A percentile compares a stretch with the other conserved stretches of the same genome.
Conservation (phyloP, 2,797 vertebrate genomes). For the Lophius americanus region DNA sequence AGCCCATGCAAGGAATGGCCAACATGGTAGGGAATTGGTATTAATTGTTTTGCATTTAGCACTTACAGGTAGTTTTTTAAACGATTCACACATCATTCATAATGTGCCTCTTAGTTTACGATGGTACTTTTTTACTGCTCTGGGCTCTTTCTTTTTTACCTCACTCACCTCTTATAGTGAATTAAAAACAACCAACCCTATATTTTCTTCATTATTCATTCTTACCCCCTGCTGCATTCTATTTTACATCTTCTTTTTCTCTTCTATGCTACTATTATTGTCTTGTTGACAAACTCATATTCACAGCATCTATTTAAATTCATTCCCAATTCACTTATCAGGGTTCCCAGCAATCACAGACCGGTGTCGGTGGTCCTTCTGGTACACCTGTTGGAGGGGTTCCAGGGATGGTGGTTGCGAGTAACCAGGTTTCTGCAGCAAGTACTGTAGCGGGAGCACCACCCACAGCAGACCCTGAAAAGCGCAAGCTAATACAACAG, state of each 20-base stretch:
- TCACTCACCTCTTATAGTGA: neutral
- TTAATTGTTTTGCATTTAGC: too few relatives aligned
- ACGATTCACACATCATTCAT: neutral
- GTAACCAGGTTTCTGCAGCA: slow-evolving; percentile 84
- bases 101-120: neutral
- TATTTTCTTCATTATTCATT: neutral
- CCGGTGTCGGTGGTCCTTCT: slow-evolving; percentile 76
- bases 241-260: neutral
- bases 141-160: neutral
- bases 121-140: neutral
- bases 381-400: slow-evolving; percentile 68
- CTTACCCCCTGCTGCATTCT: neutral
- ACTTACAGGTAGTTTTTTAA: neutral
- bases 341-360: slow-evolving; percentile 88
- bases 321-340: slow-evolving; percentile 45
- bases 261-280: neutral
- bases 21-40: slow-evolving; percentile 85
- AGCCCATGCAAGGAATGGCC: slow-evolving; percentile 90
- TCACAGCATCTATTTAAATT: neutral
- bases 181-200: neutral
- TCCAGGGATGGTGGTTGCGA: slow-evolving; percentile 74
- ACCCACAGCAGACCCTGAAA: slow-evolving; percentile 96
- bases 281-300: neutral
- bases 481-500: slow-evolving; percentile 98
- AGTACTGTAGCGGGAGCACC: slow-evolving; percentile 90